Percentiles rank a stretch among this genome's conserved stretches.
These are phyloP conservation scores for Pholis gunnellus DNA, from an alignment of 2,113 vertebrate species.

Conservation along the genomic window DNA sequence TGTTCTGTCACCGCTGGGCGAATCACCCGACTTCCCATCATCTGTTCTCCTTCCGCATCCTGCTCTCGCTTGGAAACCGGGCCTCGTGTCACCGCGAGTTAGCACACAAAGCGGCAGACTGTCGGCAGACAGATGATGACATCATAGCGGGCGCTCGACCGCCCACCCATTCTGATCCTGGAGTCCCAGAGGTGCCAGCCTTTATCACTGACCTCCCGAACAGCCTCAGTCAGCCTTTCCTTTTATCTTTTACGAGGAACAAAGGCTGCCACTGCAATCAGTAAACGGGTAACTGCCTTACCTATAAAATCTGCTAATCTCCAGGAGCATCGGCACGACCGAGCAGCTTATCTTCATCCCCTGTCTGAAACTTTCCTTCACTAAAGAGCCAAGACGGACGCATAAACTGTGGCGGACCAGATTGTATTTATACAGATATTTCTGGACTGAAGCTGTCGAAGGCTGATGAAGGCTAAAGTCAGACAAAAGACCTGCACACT, in stretches of 20 bases:
- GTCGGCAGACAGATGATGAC: slow-evolving; percentile 42
- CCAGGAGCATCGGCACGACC: slow-evolving; percentile 6
- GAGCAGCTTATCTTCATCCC: slow-evolving; percentile 27
- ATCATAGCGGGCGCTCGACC: background rate
- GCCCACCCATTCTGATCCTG: background rate
- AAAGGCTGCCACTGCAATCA: slow-evolving; percentile 13
- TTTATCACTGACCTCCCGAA: slow-evolving; percentile 18
- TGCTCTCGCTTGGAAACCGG: slow-evolving; percentile 45
- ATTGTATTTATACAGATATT: background rate
- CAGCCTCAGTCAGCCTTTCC: background rate
- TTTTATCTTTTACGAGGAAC: slow-evolving; percentile 27
- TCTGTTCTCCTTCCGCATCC: slow-evolving; percentile 25
- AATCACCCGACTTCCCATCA: slow-evolving; percentile 49
- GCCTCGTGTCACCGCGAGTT: slow-evolving; percentile 37
- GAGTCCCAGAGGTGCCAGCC: slow-evolving; percentile 36
- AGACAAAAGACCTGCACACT: background rate
- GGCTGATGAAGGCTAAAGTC: background rate
- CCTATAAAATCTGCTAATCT: slow-evolving; percentile 36
- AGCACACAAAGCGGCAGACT: slow-evolving; percentile 20
- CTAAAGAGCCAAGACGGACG: background rate
- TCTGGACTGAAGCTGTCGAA: background rate
- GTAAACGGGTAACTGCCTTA: slow-evolving; percentile 33
- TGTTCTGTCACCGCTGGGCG: slow-evolving; percentile 27
- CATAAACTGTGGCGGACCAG: background rate
- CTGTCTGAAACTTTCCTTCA: background rate